Percentiles rank a stretch among this genome's conserved stretches.
These are phyloP conservation scores for Orycteropus afer DNA, from an alignment of 2,113 vertebrate species.

Conservation along the genomic window DNA sequence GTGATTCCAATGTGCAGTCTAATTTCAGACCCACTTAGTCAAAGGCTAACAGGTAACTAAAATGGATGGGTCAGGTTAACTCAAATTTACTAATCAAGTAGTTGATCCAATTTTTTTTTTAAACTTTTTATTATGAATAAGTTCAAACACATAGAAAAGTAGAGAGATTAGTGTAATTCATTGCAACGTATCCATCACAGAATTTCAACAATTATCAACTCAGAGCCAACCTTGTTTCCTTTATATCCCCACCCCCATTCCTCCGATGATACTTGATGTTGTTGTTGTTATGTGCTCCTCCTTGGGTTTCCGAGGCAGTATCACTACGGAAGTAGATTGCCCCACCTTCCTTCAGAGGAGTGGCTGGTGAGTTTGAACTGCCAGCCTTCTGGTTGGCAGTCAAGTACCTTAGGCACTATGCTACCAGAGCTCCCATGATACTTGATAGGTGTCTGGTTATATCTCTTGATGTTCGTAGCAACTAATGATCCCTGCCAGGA, in stretches of 20 bases:
- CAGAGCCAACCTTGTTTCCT: background rate
- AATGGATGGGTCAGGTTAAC: background rate
- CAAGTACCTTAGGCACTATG: too few relatives aligned
- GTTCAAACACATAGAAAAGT: background rate
- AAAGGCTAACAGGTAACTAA: conserved; percentile 9
- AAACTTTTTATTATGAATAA: background rate
- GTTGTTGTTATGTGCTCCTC: too few relatives aligned
- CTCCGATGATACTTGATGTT: background rate
- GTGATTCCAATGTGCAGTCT: conserved; percentile 14
- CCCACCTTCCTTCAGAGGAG: too few relatives aligned
- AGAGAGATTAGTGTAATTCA: background rate
- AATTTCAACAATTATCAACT: conserved; percentile 39
- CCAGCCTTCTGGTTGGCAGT: too few relatives aligned
- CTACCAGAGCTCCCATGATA: conserved; percentile 40
- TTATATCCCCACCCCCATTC: background rate
- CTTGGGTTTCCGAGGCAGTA: too few relatives aligned
- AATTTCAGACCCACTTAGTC: conserved; percentile 13
- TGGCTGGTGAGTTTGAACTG: too few relatives aligned
- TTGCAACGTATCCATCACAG: background rate
- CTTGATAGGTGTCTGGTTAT: background rate
- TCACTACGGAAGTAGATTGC: too few relatives aligned
- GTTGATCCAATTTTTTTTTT: background rate
- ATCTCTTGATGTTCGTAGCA: conserved; percentile 27
- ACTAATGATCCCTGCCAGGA: background rate
- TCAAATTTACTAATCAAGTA: background rate